Evolutionary conservation across 2,888 invertebrate genomes (phyloP).

Genomic region (Sphaerophoria taeniata): DNA sequence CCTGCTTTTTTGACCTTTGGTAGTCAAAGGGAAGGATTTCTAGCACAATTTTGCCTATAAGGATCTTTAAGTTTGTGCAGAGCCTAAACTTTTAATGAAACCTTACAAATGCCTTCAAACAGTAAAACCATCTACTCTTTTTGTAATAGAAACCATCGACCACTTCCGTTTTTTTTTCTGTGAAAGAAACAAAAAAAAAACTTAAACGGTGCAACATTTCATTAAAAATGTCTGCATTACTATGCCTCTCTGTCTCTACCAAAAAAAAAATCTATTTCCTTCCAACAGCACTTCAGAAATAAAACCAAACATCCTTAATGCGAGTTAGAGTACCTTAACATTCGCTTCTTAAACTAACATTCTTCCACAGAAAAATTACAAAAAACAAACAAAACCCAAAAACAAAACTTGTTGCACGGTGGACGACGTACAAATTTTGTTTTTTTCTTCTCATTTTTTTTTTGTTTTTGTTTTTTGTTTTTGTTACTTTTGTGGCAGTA

Average conservation of each 20-base stretch:
- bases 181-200: conserved; percentile 5
- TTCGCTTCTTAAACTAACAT: conserved; percentile 33
- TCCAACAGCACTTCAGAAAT: conserved; percentile 5
- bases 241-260: background rate
- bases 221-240: conserved; percentile 33
- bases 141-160: conserved; percentile 1
- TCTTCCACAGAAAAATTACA: conserved; percentile 24
- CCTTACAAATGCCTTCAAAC: conserved; percentile 44
- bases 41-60: too few relatives aligned
- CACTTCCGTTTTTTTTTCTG: conserved; percentile 57
- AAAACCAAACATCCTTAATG: conserved; percentile 31
- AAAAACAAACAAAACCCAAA: conserved; percentile 26
- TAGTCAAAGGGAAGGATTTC: too few relatives aligned
- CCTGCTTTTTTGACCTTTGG: too few relatives aligned
- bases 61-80: background rate
- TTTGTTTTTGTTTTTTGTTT: too few relatives aligned
- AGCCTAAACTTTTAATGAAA: conserved; percentile 30
- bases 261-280: conserved; percentile 65
- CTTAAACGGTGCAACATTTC: conserved; percentile 7
- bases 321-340: conserved; percentile 19
- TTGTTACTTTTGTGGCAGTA: conserved; percentile 29
- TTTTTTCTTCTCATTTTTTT: too few relatives aligned
- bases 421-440: conserved; percentile 38
- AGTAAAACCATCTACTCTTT: conserved; percentile 10
- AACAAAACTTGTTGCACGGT: conserved; percentile 68